A percentile compares a stretch with the other conserved stretches of the same genome.
Evolutionary conservation across 2,888 invertebrate species (phyloP).

Genomic region (Drosophila picticornis): DNA sequence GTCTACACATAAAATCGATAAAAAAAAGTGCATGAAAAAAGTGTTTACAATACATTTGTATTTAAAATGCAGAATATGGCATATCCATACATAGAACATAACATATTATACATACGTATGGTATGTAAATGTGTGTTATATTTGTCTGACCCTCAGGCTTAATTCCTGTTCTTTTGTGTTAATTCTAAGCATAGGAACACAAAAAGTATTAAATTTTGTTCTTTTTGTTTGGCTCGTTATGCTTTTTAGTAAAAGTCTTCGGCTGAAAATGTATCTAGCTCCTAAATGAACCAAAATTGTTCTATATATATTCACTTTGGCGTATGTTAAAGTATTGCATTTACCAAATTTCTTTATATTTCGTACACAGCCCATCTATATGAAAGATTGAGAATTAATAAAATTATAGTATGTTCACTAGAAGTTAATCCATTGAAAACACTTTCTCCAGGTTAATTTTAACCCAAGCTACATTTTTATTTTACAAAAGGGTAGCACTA

Average conservation of each 20-base stretch:
- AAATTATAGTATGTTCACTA: neutral
- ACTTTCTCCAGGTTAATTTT: neutral
- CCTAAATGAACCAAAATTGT: neutral
- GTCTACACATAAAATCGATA: conserved; percentile 12
- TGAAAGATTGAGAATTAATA: neutral
- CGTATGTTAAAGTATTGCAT: neutral
- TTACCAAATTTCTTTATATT: neutral
- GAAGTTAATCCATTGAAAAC: neutral
- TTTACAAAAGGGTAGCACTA: neutral
- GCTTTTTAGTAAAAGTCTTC: neutral
- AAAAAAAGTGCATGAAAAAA: conserved; percentile 21
- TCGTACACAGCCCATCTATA: neutral
- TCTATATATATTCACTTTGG: neutral
- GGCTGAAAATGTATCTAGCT: neutral
- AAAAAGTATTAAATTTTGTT: neutral
- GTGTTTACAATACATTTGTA: conserved; percentile 5
- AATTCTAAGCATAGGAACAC: neutral
- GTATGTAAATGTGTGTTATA: neutral
- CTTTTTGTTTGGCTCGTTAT: neutral
- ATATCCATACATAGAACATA: conserved; percentile 1
- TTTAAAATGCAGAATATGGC: conserved; percentile 5
- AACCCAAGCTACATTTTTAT: neutral
- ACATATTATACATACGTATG: neutral
- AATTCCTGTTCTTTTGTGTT: neutral
- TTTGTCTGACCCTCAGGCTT: neutral